Conservation (phyloP, 2,113 vertebrate genomes). For the Nothoprocta pentlandii region DNA sequence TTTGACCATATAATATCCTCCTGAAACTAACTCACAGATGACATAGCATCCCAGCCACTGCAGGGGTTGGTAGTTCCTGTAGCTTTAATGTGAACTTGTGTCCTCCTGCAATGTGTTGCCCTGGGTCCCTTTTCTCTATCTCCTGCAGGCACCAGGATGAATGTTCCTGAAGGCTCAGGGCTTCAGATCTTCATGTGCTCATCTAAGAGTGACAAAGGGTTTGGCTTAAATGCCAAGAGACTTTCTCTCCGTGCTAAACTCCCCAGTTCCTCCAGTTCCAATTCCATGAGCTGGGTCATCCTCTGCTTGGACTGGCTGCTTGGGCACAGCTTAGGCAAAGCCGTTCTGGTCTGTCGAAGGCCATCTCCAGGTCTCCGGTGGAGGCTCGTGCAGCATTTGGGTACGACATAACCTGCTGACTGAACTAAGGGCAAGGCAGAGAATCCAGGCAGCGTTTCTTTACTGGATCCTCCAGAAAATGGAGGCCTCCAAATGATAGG, state of each 20-base stretch:
- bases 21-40: not conserved
- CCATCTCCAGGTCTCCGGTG: not conserved
- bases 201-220: no score
- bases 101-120: not conserved
- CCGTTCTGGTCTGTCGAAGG: not conserved
- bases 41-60: not conserved
- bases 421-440: not conserved
- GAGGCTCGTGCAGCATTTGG: not conserved
- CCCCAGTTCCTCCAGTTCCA: not conserved
- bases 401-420: not conserved
- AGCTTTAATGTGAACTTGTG: not conserved
- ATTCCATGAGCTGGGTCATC: not conserved
- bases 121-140: no score
- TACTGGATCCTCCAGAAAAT: not conserved
- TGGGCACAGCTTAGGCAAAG: not conserved
- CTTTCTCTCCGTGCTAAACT: not conserved
- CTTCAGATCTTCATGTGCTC: no score
- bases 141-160: no score
- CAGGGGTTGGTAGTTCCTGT: not conserved
- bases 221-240: no score
- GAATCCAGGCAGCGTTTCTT: not conserved
- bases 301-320: not conserved
- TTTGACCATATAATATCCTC: not conserved
- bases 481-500: not conserved
- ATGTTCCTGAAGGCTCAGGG: no score